phyloP scores from a whole-genome alignment of 2,888 invertebrate genomes.

The Spisula subtruncata region DNA sequence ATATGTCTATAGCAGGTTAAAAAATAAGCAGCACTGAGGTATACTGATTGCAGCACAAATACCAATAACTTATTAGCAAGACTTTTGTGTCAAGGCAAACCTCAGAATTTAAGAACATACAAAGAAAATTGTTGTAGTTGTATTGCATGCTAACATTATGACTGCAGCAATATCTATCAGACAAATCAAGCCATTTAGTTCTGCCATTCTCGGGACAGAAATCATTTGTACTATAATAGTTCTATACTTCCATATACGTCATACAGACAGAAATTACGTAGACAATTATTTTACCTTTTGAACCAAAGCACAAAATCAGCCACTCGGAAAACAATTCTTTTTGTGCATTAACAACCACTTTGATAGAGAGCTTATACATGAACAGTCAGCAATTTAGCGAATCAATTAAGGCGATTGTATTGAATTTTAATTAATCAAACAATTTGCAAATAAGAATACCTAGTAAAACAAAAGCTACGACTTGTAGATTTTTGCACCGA shows the following conservation, averaged over 20 bases:
- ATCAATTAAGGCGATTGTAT: background rate
- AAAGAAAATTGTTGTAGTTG: no score
- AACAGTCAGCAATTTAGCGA: background rate
- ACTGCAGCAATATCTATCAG: background rate
- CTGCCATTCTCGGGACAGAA: background rate
- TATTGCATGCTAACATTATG: no score
- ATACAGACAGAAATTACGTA: background rate
- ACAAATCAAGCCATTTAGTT: background rate
- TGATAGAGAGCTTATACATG: background rate
- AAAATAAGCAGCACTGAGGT: no score
- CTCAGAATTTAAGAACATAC: no score
- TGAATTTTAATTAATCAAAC: conserved; percentile 27
- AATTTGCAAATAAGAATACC: conserved; percentile 41
- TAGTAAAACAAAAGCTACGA: conserved; percentile 24
- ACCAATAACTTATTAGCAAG: no score
- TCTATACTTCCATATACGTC: background rate
- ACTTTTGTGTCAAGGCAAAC: no score
- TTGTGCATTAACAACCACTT: background rate
- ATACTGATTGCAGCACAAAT: no score
- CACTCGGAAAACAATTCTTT: background rate
- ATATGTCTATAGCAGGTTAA: no score
- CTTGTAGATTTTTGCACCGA: conserved; percentile 53
- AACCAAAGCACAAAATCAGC: background rate
- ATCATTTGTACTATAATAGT: background rate
- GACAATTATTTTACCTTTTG: background rate